Evolutionary conservation across 2,888 invertebrate genomes (phyloP).

Genomic region (Eucera pruinosa): DNA sequence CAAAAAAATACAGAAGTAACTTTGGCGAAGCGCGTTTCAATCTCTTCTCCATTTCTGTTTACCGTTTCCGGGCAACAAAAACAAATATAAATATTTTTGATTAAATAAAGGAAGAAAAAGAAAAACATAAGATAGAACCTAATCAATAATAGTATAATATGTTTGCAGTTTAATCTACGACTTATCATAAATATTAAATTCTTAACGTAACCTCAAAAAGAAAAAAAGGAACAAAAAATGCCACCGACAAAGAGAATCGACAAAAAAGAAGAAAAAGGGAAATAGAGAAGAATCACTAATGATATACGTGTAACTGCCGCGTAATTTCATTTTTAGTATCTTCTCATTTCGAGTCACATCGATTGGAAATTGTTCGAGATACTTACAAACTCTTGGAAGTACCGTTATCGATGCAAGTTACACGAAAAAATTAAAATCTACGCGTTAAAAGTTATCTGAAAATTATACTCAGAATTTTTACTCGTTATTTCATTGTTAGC

Average conservation of each 20-base stretch:
- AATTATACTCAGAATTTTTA: constrained; percentile 42
- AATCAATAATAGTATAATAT: background rate
- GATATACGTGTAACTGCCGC: constrained; percentile 1
- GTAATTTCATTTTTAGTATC: constrained; percentile 30
- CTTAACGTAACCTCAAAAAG: background rate
- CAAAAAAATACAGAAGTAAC: background rate
- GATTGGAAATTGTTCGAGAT: constrained; percentile 18
- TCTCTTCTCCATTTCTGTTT: background rate
- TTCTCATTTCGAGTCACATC: background rate
- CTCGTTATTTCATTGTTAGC: background rate
- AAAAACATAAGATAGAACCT: background rate
- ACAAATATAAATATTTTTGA: background rate
- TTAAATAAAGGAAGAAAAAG: background rate
- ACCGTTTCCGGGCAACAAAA: background rate
- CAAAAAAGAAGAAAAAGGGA: background rate
- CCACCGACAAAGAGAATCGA: background rate
- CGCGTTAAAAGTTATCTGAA: background rate
- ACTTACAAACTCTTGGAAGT: constrained; percentile 46
- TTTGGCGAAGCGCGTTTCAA: background rate
- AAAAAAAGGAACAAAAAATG: background rate
- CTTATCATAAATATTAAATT: constrained; percentile 2
- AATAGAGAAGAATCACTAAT: constrained; percentile 22
- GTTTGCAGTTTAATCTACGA: background rate
- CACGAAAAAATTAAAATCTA: background rate
- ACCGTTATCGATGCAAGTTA: background rate